Evolutionary conservation across 2,113 vertebrate genomes (phyloP), one percentile per base, ranked within the genome.

Genomic region (Paratilapia polleni): DNA sequence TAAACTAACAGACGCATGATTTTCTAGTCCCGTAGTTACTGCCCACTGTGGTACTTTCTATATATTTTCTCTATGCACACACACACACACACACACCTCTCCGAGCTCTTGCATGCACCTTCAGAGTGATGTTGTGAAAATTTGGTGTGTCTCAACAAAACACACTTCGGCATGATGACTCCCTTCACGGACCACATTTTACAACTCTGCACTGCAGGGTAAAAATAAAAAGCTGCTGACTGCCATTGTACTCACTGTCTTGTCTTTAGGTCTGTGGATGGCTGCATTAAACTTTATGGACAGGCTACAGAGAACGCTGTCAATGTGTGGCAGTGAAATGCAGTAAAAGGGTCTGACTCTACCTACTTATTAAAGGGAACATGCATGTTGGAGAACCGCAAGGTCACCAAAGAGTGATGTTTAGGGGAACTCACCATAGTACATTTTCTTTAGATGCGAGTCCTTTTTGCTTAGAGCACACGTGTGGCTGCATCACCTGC

Each of bases 161-260:
- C 89, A 81, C 19, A 43, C 31, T 61, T 34, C 17, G 1, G 68
- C 38, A 22, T 70, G 73, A 84, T 84, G 78, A 78, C 63, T 84
- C 66, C 63, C 64, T 38, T 58, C 60, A 63, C 75, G 47, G 56
- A 82, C 31, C 76, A 59, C 61, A 58, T 88, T 81, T 89, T 63
- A 81, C 73, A 73, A 34, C 68, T 49, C 61, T 63, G 78, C 80
- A 82, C 82, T 41, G 59, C 61, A 58, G 66, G 79, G 63, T 68
- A 13, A 77, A 84, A 87, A 84, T 49, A 85, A 88, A 91, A 87
- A 78, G 38, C 82, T 49, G 82, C 83, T 90, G 84, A 81, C 81
- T 86, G 41, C 79, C 24, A 26, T 77, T 82, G 81, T 75, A 49
- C 76, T 83, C 76, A 11, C 63, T 56, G 81, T 82, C 83, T 60